Evolutionary conservation across 2,797 vertebrate genomes (phyloP), one percentile per base, ranked within the genome.

Genomic region (Aulostomus chinensis): DNA sequence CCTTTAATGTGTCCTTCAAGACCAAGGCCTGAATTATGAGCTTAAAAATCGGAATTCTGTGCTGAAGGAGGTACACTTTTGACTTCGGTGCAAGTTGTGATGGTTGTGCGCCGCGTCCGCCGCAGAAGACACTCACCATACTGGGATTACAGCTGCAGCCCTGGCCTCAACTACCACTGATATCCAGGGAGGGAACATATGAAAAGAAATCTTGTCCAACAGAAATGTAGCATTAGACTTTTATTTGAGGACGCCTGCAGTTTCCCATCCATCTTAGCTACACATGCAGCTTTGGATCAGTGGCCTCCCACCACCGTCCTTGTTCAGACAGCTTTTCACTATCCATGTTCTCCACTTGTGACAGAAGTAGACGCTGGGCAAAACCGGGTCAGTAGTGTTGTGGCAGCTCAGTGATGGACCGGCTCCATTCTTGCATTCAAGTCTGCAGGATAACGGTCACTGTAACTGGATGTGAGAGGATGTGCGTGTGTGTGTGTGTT

Each of bases 391-490:
- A 15, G 31, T 22, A 29, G 41, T 46, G 35, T 22, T 35, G 49
- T 40, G 25, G 40, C 30, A 55, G 53, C 6, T 40, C 33, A 36
- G 58, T 49, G 43, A 61, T 61, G 50, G 14, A 24, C 25, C 17
- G 46, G 43, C 62, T 53, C 55, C 17, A 5, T 32, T 45, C 25
- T 48, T 49, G 36, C 25, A 39, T 34, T 43, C 26, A 21, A 52
- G 28, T 29, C 11, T 43, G 41, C 35, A 45, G 31, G 16, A 41
- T 36, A 45, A 12, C 32, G 38, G 46, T 51, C 43, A 43, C n/a
- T n/a, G n/a, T n/a, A 17, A 57, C 6, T 32, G 32, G 12, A 35
- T 31, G 33, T 34, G 30, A 37, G 47, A 36, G 29, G 29, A n/a
- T n/a, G 17, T 11, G 24, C 4, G 9, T 15, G 28, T 28, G 34